Percentiles rank a stretch among this genome's conserved stretches.
phyloP scores from a whole-genome alignment of 1,140 invertebrate genomes.

The Ceratina calcarata region DNA sequence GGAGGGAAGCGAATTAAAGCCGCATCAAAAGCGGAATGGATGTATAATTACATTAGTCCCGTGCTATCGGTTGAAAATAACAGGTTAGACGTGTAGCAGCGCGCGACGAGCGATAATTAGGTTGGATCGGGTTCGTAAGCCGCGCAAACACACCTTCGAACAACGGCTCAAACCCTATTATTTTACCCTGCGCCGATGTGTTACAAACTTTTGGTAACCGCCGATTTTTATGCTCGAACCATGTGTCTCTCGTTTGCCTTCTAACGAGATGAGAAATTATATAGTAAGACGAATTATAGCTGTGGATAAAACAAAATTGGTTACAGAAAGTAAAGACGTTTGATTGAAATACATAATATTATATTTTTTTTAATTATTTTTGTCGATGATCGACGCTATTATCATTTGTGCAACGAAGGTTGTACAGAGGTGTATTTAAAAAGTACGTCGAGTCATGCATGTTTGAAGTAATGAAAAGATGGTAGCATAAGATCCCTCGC shows the following conservation, averaged over 20 bases:
- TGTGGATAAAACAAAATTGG: too few species aligned
- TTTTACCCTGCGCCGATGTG: slow-evolving; percentile 57
- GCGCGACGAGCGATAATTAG: slow-evolving; percentile 72
- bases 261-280: background rate
- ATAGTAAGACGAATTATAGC: too few species aligned
- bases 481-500: background rate
- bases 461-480: too few species aligned
- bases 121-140: slow-evolving; percentile 68
- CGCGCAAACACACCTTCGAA: slow-evolving; percentile 29
- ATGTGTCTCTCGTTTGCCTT: background rate
- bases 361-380: too few species aligned
- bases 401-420: too few species aligned
- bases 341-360: too few species aligned
- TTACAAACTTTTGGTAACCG: slow-evolving; percentile 18
- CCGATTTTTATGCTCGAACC: background rate
- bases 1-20: slow-evolving; percentile 72
- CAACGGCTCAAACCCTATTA: slow-evolving; percentile 67
- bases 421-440: background rate
- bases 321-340: background rate
- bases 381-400: too few species aligned
- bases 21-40: slow-evolving; percentile 77
- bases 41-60: slow-evolving; percentile 77
- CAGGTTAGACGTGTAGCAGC: slow-evolving; percentile 70
- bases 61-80: slow-evolving; percentile 77
- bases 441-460: background rate